These are phyloP conservation scores for Microctonus aethiopoides DNA, from an alignment of 2,888 invertebrate species.

Conservation along the genomic window DNA sequence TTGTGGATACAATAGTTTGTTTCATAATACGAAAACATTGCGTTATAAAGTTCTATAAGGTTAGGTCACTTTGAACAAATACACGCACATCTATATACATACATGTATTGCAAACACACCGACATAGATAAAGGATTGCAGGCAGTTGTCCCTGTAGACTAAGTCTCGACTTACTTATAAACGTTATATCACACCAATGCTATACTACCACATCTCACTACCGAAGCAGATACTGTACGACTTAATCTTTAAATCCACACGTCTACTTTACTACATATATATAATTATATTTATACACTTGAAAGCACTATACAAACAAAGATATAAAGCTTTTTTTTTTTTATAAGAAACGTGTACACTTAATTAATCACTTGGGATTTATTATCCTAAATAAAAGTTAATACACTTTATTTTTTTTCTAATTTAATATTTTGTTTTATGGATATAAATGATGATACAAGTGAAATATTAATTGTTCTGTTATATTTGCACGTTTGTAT, in stretches of 20 bases:
- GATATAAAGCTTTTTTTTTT: constrained; percentile 36
- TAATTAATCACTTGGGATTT: constrained; percentile 29
- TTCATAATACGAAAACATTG: constrained; percentile 52
- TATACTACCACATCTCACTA: constrained; percentile 14
- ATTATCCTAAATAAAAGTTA: constrained; percentile 13
- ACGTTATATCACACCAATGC: constrained; percentile 17
- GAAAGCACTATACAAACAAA: constrained; percentile 27
- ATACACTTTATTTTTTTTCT: constrained; percentile 1
- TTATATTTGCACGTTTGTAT: too few species aligned
- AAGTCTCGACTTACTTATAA: constrained; percentile 40
- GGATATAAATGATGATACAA: too few species aligned
- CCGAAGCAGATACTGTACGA: constrained; percentile 50
- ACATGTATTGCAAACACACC: constrained; percentile 25
- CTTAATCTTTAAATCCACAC: constrained; percentile 57
- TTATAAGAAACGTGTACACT: constrained; percentile 35
- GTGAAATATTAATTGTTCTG: too few species aligned
- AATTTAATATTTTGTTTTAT: too few species aligned
- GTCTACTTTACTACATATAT: constrained; percentile 16
- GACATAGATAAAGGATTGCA: constrained; percentile 58
- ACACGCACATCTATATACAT: neutral
- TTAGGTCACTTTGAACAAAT: neutral
- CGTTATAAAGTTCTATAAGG: neutral
- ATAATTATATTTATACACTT: constrained; percentile 18
- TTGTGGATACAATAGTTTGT: constrained; percentile 47
- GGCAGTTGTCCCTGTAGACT: constrained; percentile 52